Percentiles rank a stretch among this genome's conserved stretches.
Evolutionary conservation across 2,888 invertebrate genomes (phyloP).

Genomic region (Clepsis dumicolana): DNA sequence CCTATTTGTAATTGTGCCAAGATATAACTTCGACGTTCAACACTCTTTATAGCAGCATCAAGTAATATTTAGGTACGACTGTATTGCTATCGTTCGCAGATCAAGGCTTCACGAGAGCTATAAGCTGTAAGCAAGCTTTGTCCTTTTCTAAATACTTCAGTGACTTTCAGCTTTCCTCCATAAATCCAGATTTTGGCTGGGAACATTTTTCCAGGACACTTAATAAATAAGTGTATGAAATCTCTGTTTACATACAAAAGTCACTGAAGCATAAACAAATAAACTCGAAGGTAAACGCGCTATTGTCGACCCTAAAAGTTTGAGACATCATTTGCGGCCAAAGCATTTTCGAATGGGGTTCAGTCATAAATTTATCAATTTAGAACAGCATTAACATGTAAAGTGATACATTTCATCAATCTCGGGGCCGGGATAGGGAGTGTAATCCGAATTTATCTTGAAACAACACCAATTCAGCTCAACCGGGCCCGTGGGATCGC

Average conservation of each 20-base stretch:
- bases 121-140: background rate
- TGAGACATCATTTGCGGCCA: slow-evolving; percentile 10
- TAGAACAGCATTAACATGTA: slow-evolving; percentile 29
- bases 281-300: background rate
- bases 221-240: background rate
- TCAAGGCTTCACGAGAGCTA: background rate
- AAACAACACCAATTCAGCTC: slow-evolving; percentile 15
- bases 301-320: background rate
- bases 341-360: slow-evolving; percentile 10
- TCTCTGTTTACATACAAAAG: too few relatives aligned
- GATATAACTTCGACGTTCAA: background rate
- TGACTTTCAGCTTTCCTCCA: background rate
- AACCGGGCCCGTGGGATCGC: slow-evolving; percentile 20
- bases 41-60: background rate
- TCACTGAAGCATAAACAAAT: background rate
- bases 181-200: background rate
- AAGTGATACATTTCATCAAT: slow-evolving; percentile 28
- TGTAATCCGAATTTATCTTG: slow-evolving; percentile 13
- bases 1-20: slow-evolving; percentile 39
- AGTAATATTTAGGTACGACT: background rate
- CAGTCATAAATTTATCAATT: slow-evolving; percentile 10
- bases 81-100: background rate
- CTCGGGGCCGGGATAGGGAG: background rate
- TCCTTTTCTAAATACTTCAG: background rate
- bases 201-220: background rate